A percentile compares a stretch with the other conserved stretches of the same genome.
Evolutionary conservation across 2,888 invertebrate species (phyloP).

Genomic region (Tinea trinotella): DNA sequence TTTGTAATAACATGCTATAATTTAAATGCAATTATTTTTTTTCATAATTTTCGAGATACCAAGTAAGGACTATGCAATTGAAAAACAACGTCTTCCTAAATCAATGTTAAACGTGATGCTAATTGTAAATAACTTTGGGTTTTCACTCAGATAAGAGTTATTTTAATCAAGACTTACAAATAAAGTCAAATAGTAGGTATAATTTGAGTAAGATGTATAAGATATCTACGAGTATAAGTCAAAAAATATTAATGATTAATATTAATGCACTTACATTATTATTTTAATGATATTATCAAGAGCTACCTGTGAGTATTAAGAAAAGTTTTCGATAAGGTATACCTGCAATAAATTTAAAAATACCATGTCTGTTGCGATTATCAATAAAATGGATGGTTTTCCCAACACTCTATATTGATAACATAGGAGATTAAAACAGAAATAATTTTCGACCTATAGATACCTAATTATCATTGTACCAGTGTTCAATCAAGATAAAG

Average conservation of each 20-base stretch:
- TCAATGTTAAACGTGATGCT: neutral
- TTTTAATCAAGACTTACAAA: neutral
- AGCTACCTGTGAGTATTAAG: neutral
- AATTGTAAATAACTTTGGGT: neutral
- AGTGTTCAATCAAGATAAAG: slow-evolving; percentile 44
- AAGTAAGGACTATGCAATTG: no score
- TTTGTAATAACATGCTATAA: neutral
- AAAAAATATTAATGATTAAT: neutral
- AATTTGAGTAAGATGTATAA: neutral
- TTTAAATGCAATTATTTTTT: neutral
- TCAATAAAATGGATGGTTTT: slow-evolving; percentile 15
- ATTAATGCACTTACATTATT: neutral
- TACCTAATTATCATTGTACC: slow-evolving; percentile 8
- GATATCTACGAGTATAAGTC: neutral
- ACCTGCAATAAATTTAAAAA: slow-evolving; percentile 14
- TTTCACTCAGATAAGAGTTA: neutral
- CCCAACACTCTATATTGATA: slow-evolving; percentile 11
- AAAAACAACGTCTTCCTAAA: no score
- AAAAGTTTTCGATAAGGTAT: neutral
- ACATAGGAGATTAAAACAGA: slow-evolving; percentile 13
- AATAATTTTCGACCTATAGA: slow-evolving; percentile 12
- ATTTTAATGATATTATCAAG: neutral
- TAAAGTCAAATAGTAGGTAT: neutral
- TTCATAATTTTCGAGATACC: no score
- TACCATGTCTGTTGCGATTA: slow-evolving; percentile 3